Conservation (phyloP, 2,888 invertebrate species). For the Sminthurides aquaticus region DNA sequence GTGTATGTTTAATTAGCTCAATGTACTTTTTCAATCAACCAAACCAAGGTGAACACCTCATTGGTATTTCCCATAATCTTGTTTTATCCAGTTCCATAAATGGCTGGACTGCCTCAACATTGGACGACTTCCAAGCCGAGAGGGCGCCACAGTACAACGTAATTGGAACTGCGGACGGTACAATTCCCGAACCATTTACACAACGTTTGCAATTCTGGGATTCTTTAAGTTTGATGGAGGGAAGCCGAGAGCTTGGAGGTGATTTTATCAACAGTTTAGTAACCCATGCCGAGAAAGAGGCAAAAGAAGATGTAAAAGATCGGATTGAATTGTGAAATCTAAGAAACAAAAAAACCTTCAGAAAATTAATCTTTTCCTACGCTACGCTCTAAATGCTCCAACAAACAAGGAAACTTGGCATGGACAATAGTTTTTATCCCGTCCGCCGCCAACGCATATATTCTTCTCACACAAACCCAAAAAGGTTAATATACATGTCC, state of each 20-base stretch:
- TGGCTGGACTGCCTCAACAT: slow-evolving; percentile 23
- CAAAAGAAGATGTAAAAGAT: neutral
- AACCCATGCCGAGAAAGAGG: neutral
- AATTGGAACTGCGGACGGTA: slow-evolving; percentile 16
- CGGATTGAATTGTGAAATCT: neutral
- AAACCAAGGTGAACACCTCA: no score
- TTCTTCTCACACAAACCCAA: no score
- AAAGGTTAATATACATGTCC: no score
- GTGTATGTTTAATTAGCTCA: no score
- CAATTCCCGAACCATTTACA: slow-evolving; percentile 30
- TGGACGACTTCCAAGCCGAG: slow-evolving; percentile 15
- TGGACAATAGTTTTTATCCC: no score
- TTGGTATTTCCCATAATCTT: no score
- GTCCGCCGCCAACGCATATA: no score
- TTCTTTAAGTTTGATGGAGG: slow-evolving; percentile 10
- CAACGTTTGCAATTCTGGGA: slow-evolving; percentile 34
- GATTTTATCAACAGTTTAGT: neutral
- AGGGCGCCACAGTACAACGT: slow-evolving; percentile 26
- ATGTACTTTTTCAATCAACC: no score
- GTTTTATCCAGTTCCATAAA: no score
- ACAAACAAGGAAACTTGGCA: no score
- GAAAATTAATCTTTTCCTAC: neutral
- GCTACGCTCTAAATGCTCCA: no score
- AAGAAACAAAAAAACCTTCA: neutral
- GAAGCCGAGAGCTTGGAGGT: neutral